A percentile compares a stretch with the other conserved stretches of the same genome.
Conservation (phyloP, 2,888 invertebrate genomes). For the Andrena bucephala region DNA sequence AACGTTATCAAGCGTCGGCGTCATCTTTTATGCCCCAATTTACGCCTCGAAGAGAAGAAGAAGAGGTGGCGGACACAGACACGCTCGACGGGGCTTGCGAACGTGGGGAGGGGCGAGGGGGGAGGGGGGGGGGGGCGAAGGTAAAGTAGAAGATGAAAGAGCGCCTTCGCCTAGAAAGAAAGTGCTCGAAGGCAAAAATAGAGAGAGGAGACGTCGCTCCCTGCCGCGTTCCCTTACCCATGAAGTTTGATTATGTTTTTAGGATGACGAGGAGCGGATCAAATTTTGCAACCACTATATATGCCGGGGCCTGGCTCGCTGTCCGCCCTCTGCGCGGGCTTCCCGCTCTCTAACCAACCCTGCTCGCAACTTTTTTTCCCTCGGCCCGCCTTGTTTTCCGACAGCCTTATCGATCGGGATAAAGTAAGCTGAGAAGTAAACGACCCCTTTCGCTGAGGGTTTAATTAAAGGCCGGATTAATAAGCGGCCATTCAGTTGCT, state of each 20-base stretch:
- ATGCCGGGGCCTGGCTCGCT: constrained; percentile 33
- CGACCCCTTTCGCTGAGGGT: constrained; percentile 31
- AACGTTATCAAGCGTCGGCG: constrained; percentile 74
- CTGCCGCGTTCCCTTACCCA: constrained; percentile 58
- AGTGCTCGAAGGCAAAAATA: constrained; percentile 64
- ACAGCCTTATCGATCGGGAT: constrained; percentile 48
- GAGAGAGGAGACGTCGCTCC: constrained; percentile 43
- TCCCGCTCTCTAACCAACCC: constrained; percentile 20
- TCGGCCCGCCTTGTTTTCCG: constrained; percentile 9
- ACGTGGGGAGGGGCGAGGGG: no score
- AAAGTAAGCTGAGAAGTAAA: constrained; percentile 45
- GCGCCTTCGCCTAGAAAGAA: constrained; percentile 64
- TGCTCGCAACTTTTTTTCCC: constrained; percentile 34
- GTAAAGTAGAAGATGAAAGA: constrained; percentile 72
- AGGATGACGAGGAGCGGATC: constrained; percentile 73
- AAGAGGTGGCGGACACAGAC: constrained; percentile 26
- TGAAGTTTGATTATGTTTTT: constrained; percentile 78
- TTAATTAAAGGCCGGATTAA: constrained; percentile 44
- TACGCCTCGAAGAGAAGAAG: constrained; percentile 61
- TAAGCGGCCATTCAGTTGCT: constrained; percentile 13
- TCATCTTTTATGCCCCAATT: constrained; percentile 78
- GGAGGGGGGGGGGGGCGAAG: neutral
- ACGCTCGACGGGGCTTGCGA: neutral
- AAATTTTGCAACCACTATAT: constrained; percentile 70
- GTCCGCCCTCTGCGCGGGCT: constrained; percentile 45